Conservation (phyloP, 2,888 invertebrate species). For the Coremacera marginata region DNA sequence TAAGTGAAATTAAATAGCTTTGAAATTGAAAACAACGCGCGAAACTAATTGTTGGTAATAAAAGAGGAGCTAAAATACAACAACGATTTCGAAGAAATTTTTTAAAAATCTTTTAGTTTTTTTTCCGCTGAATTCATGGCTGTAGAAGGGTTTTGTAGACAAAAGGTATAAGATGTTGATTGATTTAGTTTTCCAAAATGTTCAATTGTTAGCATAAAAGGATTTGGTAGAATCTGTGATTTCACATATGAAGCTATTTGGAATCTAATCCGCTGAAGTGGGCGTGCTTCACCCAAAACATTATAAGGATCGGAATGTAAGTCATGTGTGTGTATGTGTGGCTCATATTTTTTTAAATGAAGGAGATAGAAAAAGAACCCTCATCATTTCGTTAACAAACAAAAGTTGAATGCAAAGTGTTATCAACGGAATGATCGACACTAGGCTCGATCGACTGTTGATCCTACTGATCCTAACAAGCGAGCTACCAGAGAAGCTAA, state of each 20-base stretch:
- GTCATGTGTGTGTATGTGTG: constrained; percentile 7
- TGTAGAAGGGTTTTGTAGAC: constrained; percentile 8
- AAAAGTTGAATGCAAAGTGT: constrained; percentile 31
- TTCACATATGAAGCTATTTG: background rate
- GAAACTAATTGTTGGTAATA: constrained; percentile 15
- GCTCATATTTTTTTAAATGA: constrained; percentile 31
- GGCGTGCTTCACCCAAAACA: constrained; percentile 41
- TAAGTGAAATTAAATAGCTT: constrained; percentile 23
- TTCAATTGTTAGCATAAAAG: background rate
- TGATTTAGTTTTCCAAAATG: background rate
- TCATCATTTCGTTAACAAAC: constrained; percentile 40
- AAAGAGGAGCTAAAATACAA: background rate
- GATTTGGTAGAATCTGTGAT: constrained; percentile 6
- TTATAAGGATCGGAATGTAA: constrained; percentile 5
- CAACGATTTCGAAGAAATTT: background rate
- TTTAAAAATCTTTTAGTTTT: background rate
- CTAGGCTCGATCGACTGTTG: constrained; percentile 5
- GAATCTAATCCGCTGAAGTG: constrained; percentile 38
- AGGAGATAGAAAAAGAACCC: constrained; percentile 40
- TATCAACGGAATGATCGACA: constrained; percentile 28
- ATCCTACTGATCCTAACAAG: background rate
- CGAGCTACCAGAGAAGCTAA: constrained; percentile 39
- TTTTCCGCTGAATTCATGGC: no score
- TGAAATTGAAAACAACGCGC: constrained; percentile 25
- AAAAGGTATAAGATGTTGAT: background rate